Evolutionary conservation across 2,888 invertebrate species (phyloP), one percentile per base, ranked within the genome.

Genomic region (Chydorus sphaericus): DNA sequence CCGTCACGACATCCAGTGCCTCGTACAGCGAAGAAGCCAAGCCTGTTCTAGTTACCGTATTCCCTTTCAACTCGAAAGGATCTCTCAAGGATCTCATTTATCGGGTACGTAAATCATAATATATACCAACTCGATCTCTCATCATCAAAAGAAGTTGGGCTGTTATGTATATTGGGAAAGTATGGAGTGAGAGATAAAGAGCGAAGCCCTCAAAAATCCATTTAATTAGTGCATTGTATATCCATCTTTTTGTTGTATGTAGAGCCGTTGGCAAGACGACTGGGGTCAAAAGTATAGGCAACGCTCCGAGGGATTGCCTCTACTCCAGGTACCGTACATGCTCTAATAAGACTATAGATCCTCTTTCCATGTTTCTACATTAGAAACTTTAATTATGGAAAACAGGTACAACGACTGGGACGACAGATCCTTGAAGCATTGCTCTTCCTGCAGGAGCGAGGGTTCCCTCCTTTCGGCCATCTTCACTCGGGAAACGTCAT

Each of bases 401-500:
- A n/a, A n/a, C n/a, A n/a, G n/a, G 83, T 91, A 48, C 89, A 89
- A 65, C 79, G 87, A 64, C 78, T 91, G 67, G 90, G 90, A 28
- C 76, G 89, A 0, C 91, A 91, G 71, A 83, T 91, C 63, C 72
- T 91, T 54, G 91, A 90, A 70, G 90, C 88, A 0, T 72, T 91
- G 55, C 73, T 89, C 58, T 90, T 90, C 70, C 75, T 92, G 20
- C 83, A 82, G 62, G 87, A 88, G 65, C 83, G 88, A 64, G 87
- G 89, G 11, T 90, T 91, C 68, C 90, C 91, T 3, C 79, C 83
- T 10, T 87, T 87, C 65, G 80, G 83, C 44, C 89, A 92, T 70
- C 72, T 93, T 62, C 91, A 92, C 70, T 82, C 86, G 54, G 91
- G 91, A 37, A 93, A 93, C 71, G 82, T 93, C 28, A 85, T 92